A percentile compares a stretch with the other conserved stretches of the same genome.
phyloP scores from a whole-genome alignment of 2,113 vertebrate genomes.

The Hippoglossus stenolepis region DNA sequence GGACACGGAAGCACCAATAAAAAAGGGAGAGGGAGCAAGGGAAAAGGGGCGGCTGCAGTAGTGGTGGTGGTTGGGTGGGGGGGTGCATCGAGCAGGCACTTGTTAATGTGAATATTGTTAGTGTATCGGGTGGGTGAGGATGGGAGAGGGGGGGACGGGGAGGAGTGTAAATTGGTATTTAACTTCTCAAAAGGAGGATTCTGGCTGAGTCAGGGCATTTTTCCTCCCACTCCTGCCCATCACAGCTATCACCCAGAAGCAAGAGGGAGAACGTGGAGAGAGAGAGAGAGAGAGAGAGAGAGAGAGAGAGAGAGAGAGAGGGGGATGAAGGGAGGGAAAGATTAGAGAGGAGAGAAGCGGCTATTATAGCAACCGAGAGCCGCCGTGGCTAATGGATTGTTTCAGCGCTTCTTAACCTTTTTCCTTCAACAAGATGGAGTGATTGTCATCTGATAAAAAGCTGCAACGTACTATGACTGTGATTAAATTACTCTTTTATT shows the following conservation, averaged over 20 bases:
- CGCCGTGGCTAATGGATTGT: constrained; percentile 49
- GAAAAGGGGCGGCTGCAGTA: not conserved
- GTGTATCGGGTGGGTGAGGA: constrained; percentile 15
- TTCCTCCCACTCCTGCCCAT: constrained; percentile 67
- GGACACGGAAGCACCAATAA: constrained; percentile 51
- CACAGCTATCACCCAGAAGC: constrained; percentile 60
- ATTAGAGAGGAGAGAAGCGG: constrained; percentile 37
- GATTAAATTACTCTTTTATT: constrained; percentile 34
- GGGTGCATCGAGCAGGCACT: constrained; percentile 10
- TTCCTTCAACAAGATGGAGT: constrained; percentile 13
- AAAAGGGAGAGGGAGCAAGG: constrained; percentile 17
- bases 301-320: constrained; percentile 3
- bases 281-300: not conserved
- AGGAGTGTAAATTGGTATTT: constrained; percentile 66
- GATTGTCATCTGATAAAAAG: constrained; percentile 28
- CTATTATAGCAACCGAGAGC: constrained; percentile 28
- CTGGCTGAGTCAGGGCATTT: constrained; percentile 71
- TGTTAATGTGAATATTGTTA: constrained; percentile 33
- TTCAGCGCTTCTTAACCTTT: constrained; percentile 49
- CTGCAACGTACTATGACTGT: constrained; percentile 5
- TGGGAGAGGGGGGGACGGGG: constrained; percentile 1
- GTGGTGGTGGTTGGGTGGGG: not conserved
- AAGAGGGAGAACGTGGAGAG: constrained; percentile 15
- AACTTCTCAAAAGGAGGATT: constrained; percentile 64
- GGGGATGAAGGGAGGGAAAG: not conserved